These are phyloP conservation scores for Leptinotarsa texana DNA, from an alignment of 1,140 invertebrate genomes.

Conservation along the genomic window DNA sequence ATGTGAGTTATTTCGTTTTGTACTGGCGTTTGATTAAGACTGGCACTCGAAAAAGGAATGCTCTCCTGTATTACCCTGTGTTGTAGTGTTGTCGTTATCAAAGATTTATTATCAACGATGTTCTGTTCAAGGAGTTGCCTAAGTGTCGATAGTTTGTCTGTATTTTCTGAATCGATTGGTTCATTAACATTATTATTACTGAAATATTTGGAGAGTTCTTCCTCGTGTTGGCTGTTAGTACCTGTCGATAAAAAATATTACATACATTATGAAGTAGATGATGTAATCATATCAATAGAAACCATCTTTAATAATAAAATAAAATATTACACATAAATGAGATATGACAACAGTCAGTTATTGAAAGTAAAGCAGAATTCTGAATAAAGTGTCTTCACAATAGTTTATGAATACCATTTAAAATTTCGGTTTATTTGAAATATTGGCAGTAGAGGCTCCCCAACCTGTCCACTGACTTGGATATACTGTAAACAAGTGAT, in stretches of 20 bases:
- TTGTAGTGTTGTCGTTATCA: slow-evolving; percentile 10
- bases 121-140: slow-evolving; percentile 69
- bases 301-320: no score
- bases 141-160: slow-evolving; percentile 72
- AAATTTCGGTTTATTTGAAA: no score
- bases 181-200: slow-evolving; percentile 39
- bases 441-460: no score
- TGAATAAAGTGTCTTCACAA: no score
- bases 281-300: no score
- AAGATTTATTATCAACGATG: slow-evolving; percentile 41
- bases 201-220: slow-evolving; percentile 79
- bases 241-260: slow-evolving; percentile 50
- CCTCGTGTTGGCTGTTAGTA: slow-evolving; percentile 75
- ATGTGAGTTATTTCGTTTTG: slow-evolving; percentile 24
- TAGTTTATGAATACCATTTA: no score
- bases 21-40: slow-evolving; percentile 13
- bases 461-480: no score
- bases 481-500: no score
- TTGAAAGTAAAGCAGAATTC: no score
- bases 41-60: slow-evolving; percentile 15
- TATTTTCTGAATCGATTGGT: slow-evolving; percentile 34
- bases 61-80: slow-evolving; percentile 16
- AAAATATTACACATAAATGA: no score
- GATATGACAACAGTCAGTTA: no score
- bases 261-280: no score